These are phyloP conservation scores for Chloroceryle amazona DNA, from an alignment of 2,797 vertebrate genomes.

Conservation along the genomic window DNA sequence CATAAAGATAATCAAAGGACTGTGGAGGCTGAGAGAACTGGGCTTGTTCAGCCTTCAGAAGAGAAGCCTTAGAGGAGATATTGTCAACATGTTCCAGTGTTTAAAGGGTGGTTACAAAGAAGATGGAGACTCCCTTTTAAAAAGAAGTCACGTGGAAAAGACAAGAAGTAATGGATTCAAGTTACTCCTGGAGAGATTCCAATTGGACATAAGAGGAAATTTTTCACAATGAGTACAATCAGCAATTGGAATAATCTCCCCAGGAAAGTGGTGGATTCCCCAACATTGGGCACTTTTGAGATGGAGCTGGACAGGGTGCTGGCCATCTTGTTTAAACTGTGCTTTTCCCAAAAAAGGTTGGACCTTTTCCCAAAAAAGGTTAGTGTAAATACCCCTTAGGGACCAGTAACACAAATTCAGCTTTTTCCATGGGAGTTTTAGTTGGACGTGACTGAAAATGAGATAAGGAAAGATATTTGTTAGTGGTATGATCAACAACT, in stretches of 20 bases:
- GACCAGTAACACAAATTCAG: background rate
- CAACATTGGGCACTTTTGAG: background rate
- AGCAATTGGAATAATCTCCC: background rate
- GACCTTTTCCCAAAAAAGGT: background rate
- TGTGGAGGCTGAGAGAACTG: background rate
- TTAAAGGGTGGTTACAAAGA: background rate
- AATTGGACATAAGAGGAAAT: background rate
- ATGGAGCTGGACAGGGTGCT: background rate
- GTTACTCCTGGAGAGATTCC: background rate
- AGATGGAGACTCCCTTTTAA: background rate
- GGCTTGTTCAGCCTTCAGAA: background rate
- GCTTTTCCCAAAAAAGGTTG: background rate
- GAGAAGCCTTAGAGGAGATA: background rate
- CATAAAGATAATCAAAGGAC: background rate
- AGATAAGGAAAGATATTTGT: background rate
- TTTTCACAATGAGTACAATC: background rate
- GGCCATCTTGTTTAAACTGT: background rate
- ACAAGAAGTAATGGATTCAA: background rate
- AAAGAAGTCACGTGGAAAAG: background rate
- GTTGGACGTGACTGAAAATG: background rate
- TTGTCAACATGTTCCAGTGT: background rate
- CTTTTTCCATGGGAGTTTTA: background rate
- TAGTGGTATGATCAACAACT: background rate
- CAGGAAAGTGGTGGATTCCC: background rate
- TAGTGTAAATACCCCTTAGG: background rate